Conservation (phyloP, 2,888 invertebrate species). For the Mythimna vitellina region DNA sequence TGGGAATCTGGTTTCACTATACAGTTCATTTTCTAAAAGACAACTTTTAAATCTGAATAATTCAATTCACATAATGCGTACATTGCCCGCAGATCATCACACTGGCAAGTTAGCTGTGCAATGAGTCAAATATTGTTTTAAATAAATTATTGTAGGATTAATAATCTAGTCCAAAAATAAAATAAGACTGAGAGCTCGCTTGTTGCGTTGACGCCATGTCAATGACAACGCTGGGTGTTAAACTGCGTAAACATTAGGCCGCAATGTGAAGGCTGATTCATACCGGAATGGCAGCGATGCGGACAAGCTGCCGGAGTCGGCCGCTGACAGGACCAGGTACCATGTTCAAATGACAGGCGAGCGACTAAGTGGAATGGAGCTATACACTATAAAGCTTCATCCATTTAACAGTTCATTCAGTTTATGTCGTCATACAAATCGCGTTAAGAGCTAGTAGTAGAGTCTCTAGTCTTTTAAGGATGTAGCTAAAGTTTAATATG, state of each 20-base stretch:
- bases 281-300: too few relatives aligned
- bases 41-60: constrained; percentile 4
- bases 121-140: constrained; percentile 11
- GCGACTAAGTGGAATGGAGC: too few relatives aligned
- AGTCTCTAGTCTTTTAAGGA: too few relatives aligned
- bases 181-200: neutral
- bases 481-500: neutral
- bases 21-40: neutral
- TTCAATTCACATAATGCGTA: constrained; percentile 33
- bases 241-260: too few relatives aligned
- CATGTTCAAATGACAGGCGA: too few relatives aligned
- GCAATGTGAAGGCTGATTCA: too few relatives aligned
- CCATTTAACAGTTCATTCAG: too few relatives aligned
- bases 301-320: too few relatives aligned
- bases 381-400: too few relatives aligned
- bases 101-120: constrained; percentile 40
- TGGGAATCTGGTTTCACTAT: neutral
- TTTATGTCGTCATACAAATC: too few relatives aligned
- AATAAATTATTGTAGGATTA: neutral
- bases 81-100: neutral
- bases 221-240: neutral
- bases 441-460: too few relatives aligned
- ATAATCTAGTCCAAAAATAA: constrained; percentile 3
- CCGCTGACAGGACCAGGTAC: too few relatives aligned
- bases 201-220: neutral